A percentile compares a stretch with the other conserved stretches of the same genome.
Evolutionary conservation across 92 coral and sea anemone genomes (phyloP).

Genomic region (Plumapathes pennacea): DNA sequence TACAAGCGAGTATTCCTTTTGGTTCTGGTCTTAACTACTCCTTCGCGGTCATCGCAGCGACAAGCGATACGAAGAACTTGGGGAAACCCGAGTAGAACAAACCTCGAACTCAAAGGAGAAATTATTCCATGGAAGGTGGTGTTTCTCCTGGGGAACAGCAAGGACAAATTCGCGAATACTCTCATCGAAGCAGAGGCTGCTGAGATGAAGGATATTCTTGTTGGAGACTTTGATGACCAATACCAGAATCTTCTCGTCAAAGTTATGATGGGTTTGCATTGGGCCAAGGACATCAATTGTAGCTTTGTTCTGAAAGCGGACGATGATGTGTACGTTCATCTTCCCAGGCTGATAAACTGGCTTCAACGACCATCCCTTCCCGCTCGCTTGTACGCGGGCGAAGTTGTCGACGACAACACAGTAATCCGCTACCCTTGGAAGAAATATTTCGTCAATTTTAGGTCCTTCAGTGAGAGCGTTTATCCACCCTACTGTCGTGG

Average conservation of each 20-base stretch:
- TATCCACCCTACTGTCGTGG: conserved; percentile 4
- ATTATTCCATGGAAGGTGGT: conserved; percentile 1
- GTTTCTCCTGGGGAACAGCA: conserved; percentile 11
- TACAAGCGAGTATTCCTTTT: too few relatives aligned
- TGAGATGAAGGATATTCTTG: background rate
- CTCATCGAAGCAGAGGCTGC: background rate
- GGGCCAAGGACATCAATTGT: background rate
- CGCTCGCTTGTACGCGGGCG: background rate
- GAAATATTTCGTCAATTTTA: background rate
- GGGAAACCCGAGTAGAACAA: too few relatives aligned
- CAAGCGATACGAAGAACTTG: background rate
- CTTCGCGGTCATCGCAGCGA: background rate
- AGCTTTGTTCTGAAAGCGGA: background rate
- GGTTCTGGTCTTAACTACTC: background rate
- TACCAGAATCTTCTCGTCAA: background rate
- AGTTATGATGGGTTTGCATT: background rate
- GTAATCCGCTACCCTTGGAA: background rate
- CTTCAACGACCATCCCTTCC: background rate
- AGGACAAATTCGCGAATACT: background rate
- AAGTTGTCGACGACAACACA: background rate
- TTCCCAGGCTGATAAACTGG: background rate
- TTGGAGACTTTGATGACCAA: background rate
- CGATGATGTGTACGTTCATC: background rate
- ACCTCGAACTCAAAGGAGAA: background rate
- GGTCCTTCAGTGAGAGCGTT: background rate